Evolutionary conservation across 1,140 invertebrate species (phyloP).

Genomic region (Nasonia giraulti): DNA sequence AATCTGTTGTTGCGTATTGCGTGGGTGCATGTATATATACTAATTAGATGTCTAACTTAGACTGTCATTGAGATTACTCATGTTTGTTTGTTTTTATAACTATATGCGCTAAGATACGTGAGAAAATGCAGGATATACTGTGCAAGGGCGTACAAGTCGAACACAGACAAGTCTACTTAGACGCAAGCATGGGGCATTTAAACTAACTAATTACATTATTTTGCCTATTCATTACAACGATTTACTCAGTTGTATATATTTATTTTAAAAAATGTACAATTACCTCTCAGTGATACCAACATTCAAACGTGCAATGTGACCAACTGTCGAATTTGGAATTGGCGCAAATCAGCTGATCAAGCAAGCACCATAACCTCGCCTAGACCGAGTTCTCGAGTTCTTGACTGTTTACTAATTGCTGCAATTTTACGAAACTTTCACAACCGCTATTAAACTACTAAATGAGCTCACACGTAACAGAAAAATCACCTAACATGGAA

Average conservation of each 20-base stretch:
- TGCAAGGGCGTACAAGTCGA: not conserved
- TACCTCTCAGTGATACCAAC: not conserved
- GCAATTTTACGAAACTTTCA: not conserved
- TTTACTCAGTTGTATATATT: no score
- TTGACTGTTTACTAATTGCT: not conserved
- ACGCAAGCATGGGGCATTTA: no score
- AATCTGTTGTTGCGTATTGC: no score
- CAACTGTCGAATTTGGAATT: not conserved
- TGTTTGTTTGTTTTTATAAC: not conserved
- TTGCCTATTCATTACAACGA: no score
- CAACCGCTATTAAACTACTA: not conserved
- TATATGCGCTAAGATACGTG: not conserved
- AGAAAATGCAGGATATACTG: not conserved
- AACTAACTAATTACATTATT: no score
- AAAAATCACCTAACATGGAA: not conserved
- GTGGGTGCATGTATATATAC: no score
- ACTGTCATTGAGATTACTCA: not conserved
- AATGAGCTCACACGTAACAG: not conserved
- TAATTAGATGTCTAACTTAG: constrained; percentile 2
- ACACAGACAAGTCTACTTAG: constrained; percentile 23
- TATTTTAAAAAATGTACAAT: no score
- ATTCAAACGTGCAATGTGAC: not conserved
- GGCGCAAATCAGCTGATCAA: not conserved
- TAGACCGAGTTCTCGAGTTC: not conserved
- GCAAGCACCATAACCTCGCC: not conserved